A percentile compares a stretch with the other conserved stretches of the same genome.
Evolutionary conservation across 2,888 invertebrate species (phyloP).

Genomic region (Gortyna flavago): DNA sequence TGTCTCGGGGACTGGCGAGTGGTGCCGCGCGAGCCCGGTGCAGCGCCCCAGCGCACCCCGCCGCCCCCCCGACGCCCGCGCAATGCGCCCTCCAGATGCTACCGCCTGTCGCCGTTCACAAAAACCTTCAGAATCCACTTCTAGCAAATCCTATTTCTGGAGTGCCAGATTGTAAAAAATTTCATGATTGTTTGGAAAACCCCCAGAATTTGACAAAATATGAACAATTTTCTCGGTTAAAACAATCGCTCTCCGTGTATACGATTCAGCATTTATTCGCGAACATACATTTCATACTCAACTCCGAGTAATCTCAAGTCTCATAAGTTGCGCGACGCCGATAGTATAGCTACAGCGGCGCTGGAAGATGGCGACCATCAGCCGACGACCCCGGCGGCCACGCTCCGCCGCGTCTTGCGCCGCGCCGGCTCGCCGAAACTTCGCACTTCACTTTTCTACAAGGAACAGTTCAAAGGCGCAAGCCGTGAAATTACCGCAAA

Average conservation of each 20-base stretch:
- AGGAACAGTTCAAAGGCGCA: conserved; percentile 84
- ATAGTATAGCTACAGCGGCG: conserved; percentile 56
- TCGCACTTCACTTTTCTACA: conserved; percentile 89
- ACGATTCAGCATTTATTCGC: background rate
- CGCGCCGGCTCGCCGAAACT: conserved; percentile 87
- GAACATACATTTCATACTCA: background rate
- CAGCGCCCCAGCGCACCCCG: conserved; percentile 85
- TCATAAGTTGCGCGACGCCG: conserved; percentile 36
- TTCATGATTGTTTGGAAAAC: background rate
- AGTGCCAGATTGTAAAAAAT: conserved; percentile 16
- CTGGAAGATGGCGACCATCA: conserved; percentile 71
- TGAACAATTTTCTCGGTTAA: background rate
- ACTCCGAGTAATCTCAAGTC: conserved; percentile 19
- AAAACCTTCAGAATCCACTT: conserved; percentile 78
- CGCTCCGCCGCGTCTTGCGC: conserved; percentile 80
- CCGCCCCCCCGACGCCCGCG: conserved; percentile 79
- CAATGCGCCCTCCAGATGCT: conserved; percentile 85
- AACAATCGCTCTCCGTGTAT: background rate
- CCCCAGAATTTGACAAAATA: conserved; percentile 26
- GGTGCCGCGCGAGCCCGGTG: conserved; percentile 77
- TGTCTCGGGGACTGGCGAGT: conserved; percentile 89
- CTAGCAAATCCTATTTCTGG: conserved; percentile 31
- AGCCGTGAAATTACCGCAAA: conserved; percentile 88
- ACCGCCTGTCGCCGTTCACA: conserved; percentile 72
- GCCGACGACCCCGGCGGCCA: conserved; percentile 85